Evolutionary conservation across 2,797 vertebrate genomes (phyloP).

Genomic region (Anguilla marmorata): DNA sequence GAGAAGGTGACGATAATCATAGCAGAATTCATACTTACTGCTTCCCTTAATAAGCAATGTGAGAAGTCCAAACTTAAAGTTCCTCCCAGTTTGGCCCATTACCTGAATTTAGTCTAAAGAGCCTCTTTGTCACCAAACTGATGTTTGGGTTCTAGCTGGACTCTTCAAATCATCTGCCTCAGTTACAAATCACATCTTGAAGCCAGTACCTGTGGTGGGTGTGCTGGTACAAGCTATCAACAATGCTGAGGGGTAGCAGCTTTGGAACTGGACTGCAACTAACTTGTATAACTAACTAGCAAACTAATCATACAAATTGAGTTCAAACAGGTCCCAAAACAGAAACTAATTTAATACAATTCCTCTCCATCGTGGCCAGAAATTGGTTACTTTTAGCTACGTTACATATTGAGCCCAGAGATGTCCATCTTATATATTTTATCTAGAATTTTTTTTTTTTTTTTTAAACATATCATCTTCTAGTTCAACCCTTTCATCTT

Average conservation of each 20-base stretch:
- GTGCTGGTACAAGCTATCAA: neutral
- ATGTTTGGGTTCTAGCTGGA: slow-evolving; percentile 49
- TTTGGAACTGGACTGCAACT: neutral
- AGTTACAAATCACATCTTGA: neutral
- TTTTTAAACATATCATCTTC: neutral
- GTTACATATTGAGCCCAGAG: neutral
- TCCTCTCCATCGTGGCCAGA: neutral
- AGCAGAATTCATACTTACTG: neutral
- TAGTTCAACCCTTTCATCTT: neutral
- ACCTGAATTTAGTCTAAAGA: neutral
- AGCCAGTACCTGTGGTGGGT: neutral
- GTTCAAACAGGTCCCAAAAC: neutral
- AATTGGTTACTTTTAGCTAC: neutral
- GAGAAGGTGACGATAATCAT: neutral
- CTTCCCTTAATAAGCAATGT: neutral
- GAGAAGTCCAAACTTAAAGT: neutral
- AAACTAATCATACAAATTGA: neutral
- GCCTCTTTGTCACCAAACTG: slow-evolving; percentile 31
- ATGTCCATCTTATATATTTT: neutral
- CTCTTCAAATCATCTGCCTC: neutral
- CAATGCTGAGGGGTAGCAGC: neutral
- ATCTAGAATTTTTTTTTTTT: neutral
- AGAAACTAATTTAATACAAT: neutral
- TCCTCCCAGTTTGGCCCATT: neutral
- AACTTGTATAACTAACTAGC: neutral